phyloP scores from a whole-genome alignment of 2,888 invertebrate genomes.

The Noctua janthina region DNA sequence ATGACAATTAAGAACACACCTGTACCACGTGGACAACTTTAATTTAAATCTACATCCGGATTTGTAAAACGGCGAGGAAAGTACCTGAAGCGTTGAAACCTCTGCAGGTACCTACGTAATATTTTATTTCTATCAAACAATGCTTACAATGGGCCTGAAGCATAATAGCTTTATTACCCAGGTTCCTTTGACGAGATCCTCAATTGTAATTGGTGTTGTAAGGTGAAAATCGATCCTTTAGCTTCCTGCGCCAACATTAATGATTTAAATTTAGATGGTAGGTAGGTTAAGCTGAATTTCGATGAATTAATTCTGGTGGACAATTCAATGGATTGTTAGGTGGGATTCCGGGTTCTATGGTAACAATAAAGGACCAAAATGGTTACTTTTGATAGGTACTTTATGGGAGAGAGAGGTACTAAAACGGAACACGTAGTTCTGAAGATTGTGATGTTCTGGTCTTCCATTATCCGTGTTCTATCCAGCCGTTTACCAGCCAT shows the following conservation, averaged over 20 bases:
- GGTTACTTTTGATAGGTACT: neutral
- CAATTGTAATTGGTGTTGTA: slow-evolving; percentile 51
- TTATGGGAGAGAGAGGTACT: neutral
- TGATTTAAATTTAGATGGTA: slow-evolving; percentile 26
- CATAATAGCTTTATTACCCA: slow-evolving; percentile 52
- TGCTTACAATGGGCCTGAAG: slow-evolving; percentile 32
- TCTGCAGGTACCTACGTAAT: slow-evolving; percentile 22
- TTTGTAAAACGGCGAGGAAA: slow-evolving; percentile 8
- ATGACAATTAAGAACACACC: neutral
- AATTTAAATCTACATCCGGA: neutral
- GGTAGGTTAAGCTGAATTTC: slow-evolving; percentile 19
- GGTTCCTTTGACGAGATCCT: slow-evolving; percentile 37
- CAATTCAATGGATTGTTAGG: neutral
- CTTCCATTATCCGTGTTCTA: neutral
- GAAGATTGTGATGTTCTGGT: neutral
- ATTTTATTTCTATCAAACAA: slow-evolving; percentile 52
- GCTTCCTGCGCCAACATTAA: slow-evolving; percentile 31
- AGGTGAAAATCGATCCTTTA: slow-evolving; percentile 47
- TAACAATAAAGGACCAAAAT: slow-evolving; percentile 2
- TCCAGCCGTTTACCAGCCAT: no score
- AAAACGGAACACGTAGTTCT: no score
- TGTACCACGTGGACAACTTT: neutral
- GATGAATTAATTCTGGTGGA: slow-evolving; percentile 36
- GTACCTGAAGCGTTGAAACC: neutral
- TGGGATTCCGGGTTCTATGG: neutral